phyloP scores from a whole-genome alignment of 1,140 invertebrate species.

The Mercenaria mercenaria region DNA sequence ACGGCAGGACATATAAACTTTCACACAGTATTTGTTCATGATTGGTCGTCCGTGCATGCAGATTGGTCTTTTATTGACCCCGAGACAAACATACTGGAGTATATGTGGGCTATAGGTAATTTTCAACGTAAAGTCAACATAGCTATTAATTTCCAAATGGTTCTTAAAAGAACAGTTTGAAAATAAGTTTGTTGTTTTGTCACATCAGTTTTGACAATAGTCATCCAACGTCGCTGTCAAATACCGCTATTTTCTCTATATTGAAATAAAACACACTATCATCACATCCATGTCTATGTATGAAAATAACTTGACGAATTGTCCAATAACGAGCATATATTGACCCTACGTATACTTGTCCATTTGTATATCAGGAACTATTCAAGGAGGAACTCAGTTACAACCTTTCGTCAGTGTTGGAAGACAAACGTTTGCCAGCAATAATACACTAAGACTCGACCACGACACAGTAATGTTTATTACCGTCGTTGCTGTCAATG shows the following conservation, averaged over 20 bases:
- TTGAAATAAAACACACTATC: too few species aligned
- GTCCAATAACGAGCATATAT: slow-evolving; percentile 73
- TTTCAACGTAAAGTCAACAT: neutral
- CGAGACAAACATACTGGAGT: slow-evolving; percentile 64
- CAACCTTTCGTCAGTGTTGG: too few species aligned
- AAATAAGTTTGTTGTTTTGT: too few species aligned
- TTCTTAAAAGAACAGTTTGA: too few species aligned
- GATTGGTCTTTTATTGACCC: slow-evolving; percentile 66
- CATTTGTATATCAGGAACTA: slow-evolving; percentile 62
- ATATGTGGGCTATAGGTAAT: slow-evolving; percentile 70
- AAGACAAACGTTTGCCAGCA: slow-evolving; percentile 70
- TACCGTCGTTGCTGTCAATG: slow-evolving; percentile 76
- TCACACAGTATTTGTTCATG: slow-evolving; percentile 54
- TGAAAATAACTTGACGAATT: slow-evolving; percentile 69
- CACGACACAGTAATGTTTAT: slow-evolving; percentile 70
- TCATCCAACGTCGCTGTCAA: too few species aligned
- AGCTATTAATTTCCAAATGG: too few species aligned
- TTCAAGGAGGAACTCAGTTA: slow-evolving; percentile 72
- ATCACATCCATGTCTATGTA: slow-evolving; percentile 72
- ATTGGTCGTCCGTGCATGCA: slow-evolving; percentile 66
- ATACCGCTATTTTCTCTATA: too few species aligned
- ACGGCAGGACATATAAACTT: neutral
- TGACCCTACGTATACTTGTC: too few species aligned
- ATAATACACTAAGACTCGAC: slow-evolving; percentile 60
- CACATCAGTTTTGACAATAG: too few species aligned